Conservation (phyloP, 2,113 vertebrate species). For the Ictidomys tridecemlineatus region DNA sequence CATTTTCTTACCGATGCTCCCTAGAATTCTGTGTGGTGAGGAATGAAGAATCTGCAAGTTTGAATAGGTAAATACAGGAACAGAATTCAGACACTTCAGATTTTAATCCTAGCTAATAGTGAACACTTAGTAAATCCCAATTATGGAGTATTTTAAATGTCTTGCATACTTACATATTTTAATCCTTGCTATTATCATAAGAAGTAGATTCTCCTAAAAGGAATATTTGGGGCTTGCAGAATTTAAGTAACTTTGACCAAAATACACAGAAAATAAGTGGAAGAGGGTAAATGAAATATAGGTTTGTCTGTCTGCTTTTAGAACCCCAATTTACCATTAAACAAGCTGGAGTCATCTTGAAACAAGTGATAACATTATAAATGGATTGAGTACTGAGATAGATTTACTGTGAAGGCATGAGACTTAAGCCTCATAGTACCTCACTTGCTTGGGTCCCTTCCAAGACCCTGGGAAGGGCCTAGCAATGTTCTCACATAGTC, state of each 20-base stretch:
- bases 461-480: background rate
- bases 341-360: background rate
- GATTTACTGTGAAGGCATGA: background rate
- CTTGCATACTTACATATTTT: background rate
- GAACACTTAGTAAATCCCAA: background rate
- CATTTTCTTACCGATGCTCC: background rate
- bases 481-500: background rate
- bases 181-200: background rate
- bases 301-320: background rate
- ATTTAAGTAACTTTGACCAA: background rate
- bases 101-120: background rate
- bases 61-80: background rate
- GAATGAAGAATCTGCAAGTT: background rate
- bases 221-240: background rate
- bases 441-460: background rate
- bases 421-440: background rate
- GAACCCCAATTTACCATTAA: background rate
- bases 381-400: background rate
- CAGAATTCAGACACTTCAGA: background rate
- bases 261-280: background rate
- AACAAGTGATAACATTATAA: background rate
- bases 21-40: background rate
- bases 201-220: background rate
- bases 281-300: background rate
- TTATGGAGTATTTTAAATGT: background rate